phyloP scores from a whole-genome alignment of 2,888 invertebrate species.

The Hyposoter didymator region DNA sequence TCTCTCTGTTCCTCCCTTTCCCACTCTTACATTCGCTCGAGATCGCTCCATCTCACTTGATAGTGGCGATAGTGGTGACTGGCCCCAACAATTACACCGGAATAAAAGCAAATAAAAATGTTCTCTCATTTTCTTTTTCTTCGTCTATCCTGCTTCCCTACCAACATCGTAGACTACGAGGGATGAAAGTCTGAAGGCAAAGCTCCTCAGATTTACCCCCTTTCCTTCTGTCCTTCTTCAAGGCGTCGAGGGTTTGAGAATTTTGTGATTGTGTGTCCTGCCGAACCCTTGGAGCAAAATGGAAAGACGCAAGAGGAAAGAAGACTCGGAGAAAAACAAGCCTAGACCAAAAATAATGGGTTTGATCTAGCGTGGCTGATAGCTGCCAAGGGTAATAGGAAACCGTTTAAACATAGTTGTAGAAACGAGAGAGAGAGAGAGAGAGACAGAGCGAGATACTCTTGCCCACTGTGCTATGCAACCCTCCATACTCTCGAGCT shows the following conservation, averaged over 20 bases:
- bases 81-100: constrained; percentile 83
- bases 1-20: constrained; percentile 49
- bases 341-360: constrained; percentile 82
- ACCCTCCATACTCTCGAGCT: constrained; percentile 45
- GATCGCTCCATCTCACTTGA: constrained; percentile 70
- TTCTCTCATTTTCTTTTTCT: constrained; percentile 50
- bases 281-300: constrained; percentile 29
- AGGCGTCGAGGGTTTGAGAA: constrained; percentile 20
- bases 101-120: constrained; percentile 82
- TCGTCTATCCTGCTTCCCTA: not conserved
- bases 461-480: constrained; percentile 43
- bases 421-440: constrained; percentile 24
- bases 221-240: not conserved
- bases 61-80: constrained; percentile 83
- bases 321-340: constrained; percentile 77
- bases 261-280: constrained; percentile 38
- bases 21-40: constrained; percentile 1
- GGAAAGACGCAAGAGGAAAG: constrained; percentile 32
- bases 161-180: constrained; percentile 28
- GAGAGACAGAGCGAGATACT: constrained; percentile 14
- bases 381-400: constrained; percentile 82
- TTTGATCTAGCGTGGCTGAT: constrained; percentile 80
- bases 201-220: constrained; percentile 2
- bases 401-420: constrained; percentile 82
- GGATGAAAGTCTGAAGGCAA: constrained; percentile 31